Percentiles rank a stretch among this genome's conserved stretches.
These are phyloP conservation scores for Mus minutoides DNA, from an alignment of 2,797 vertebrate species.

Conservation along the genomic window DNA sequence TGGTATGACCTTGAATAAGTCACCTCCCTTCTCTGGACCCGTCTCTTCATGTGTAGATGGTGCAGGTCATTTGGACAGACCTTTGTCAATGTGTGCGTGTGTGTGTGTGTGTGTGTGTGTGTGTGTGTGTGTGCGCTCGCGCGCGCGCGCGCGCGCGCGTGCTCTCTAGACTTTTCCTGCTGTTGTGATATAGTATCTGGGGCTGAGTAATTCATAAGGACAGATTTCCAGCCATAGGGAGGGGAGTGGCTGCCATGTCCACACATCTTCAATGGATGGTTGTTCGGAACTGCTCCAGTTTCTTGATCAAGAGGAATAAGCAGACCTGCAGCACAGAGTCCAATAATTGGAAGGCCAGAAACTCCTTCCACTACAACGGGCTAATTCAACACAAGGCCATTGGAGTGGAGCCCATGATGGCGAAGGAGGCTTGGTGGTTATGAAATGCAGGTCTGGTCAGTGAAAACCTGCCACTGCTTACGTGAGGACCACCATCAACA, in stretches of 20 bases:
- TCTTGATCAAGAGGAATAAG: constrained; percentile 95
- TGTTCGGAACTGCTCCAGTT: constrained; percentile 95
- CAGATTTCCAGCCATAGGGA: neutral
- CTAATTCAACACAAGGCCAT: constrained; percentile 95
- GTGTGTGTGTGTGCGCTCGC: too few species aligned
- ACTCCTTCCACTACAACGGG: constrained; percentile 95
- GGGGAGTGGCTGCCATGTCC: constrained; percentile 88
- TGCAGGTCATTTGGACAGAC: neutral
- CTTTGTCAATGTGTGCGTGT: neutral
- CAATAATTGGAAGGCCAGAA: constrained; percentile 94
- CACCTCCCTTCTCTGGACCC: neutral
- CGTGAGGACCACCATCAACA: too few species aligned
- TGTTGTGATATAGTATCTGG: neutral
- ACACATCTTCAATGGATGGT: constrained; percentile 96
- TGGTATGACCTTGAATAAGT: constrained; percentile 17
- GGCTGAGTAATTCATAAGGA: neutral
- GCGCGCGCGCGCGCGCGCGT: too few species aligned
- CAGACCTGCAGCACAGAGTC: constrained; percentile 96
- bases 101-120: neutral
- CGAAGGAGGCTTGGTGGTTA: constrained; percentile 93
- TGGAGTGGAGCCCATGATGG: constrained; percentile 94
- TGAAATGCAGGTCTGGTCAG: constrained; percentile 95
- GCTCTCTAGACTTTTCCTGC: neutral
- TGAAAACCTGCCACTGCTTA: constrained; percentile 88
- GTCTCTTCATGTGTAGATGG: neutral